Base-by-base conservation (phyloP, 2,113 vertebrate genomes). In the Rallus limicola region DNA sequence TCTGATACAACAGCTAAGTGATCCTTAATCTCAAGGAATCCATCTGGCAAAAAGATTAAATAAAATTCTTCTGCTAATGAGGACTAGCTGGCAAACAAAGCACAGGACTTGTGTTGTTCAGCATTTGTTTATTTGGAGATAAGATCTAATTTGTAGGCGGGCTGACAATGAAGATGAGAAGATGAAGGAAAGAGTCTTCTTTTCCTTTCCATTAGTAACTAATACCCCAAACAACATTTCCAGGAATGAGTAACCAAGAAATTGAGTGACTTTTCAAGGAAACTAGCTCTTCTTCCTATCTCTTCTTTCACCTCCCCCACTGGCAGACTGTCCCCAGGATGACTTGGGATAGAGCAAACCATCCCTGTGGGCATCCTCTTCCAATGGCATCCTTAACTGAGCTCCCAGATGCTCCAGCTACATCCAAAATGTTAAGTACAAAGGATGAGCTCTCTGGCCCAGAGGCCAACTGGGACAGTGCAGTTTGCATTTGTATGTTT, bases 21-120 rank as follows among this genome's bases (percentile, higher is more conserved):
- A 85, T 78, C 34, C 29, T 68, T 95, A 86, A 82, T 90, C 79
- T 85, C 21, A 40, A 86, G 92, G 42, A 89, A 63, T 36, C 78
- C 69, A 71, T 92, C 83, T 97, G 94, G 74, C 26, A 85, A 91
- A 82, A 85, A 95, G 71, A 86, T 93, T 31, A 93, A 94, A 81
- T 90, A 65, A 88, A 93, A 90, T 78, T 58, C 64, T 95, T 96
- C 93, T 96, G 53, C 63, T 94, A 76, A 94, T 96, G 60, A 91
- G 82, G 28, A 95, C 65, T 94, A 84, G 33, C 55, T 92, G 85
- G 63, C 59, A 96, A 93, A 86, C 50, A 85, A 89, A 92, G 56
- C 55, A 70, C 26, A 38, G 55, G 34, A 42, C 19, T 95, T 93
- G 17, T 77, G 71, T 86, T 89, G 52, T 69, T 88, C 68, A 46